Percentiles rank a stretch among this genome's conserved stretches.
Evolutionary conservation across 1,140 invertebrate species (phyloP).

Genomic region (Danaus plexippus): DNA sequence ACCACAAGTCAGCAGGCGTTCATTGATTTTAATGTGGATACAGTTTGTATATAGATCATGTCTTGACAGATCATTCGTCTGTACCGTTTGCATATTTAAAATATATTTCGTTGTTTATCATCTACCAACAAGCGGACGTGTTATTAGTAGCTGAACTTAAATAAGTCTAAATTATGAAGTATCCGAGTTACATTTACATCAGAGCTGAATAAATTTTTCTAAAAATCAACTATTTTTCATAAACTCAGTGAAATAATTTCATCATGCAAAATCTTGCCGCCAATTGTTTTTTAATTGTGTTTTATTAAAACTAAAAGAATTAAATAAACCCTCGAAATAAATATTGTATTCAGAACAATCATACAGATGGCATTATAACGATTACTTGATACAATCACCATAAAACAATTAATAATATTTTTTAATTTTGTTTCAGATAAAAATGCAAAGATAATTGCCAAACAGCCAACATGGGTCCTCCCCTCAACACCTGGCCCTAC

Average conservation of each 20-base stretch:
- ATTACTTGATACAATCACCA: neutral
- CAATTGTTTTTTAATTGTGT: no score
- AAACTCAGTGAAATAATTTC: slow-evolving; percentile 6
- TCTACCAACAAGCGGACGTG: no score
- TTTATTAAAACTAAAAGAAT: neutral
- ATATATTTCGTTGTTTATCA: no score
- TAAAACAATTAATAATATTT: neutral
- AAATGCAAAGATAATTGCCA: slow-evolving; percentile 4
- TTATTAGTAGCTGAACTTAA: no score
- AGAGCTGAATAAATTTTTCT: no score
- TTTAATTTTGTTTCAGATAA: slow-evolving; percentile 4
- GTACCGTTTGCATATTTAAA: no score
- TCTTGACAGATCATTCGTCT: no score
- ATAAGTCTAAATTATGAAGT: no score
- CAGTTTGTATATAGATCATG: no score
- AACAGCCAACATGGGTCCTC: slow-evolving; percentile 37
- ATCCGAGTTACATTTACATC: no score
- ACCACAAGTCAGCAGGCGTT: no score
- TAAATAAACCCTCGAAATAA: neutral
- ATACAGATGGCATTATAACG: slow-evolving; percentile 1
- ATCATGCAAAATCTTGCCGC: slow-evolving; percentile 2
- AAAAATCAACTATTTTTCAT: neutral
- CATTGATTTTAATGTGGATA: no score
- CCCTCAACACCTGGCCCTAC: slow-evolving; percentile 40
- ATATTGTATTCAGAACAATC: neutral